Percentiles rank a stretch among this genome's conserved stretches.
phyloP scores from a whole-genome alignment of 2,888 invertebrate species.

The Cephus pygmeus region DNA sequence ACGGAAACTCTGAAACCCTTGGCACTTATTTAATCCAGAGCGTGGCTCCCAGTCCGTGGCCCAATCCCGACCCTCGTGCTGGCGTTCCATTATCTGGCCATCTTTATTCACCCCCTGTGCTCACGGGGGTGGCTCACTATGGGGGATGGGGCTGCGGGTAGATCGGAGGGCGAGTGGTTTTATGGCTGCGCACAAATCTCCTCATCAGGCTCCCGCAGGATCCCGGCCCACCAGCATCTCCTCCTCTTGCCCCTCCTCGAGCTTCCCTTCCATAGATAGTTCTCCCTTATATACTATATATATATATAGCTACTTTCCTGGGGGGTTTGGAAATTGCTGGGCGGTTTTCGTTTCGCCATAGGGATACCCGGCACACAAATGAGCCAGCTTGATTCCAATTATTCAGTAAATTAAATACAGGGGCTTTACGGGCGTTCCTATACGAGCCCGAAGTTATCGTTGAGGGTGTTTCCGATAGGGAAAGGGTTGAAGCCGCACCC shows the following conservation, averaged over 20 bases:
- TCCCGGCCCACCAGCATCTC: conserved; percentile 31
- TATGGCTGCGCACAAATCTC: conserved; percentile 64
- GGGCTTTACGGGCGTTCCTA: conserved; percentile 50
- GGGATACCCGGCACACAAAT: conserved; percentile 53
- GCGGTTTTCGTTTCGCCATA: conserved; percentile 21
- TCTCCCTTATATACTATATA: not conserved
- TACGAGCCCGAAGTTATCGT: conserved; percentile 46
- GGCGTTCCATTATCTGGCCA: conserved; percentile 56
- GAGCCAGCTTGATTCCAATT: conserved; percentile 66
- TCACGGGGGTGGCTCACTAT: conserved; percentile 28
- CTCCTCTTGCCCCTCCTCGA: conserved; percentile 14
- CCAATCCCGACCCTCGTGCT: conserved; percentile 18
- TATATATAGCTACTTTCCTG: conserved; percentile 6
- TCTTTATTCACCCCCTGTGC: conserved; percentile 58
- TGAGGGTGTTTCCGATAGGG: conserved; percentile 27
- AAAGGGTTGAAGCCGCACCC: conserved; percentile 50
- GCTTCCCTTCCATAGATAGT: not conserved
- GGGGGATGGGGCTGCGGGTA: conserved; percentile 1
- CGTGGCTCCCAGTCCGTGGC: not conserved
- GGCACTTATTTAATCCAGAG: conserved; percentile 39
- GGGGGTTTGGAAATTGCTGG: conserved; percentile 24
- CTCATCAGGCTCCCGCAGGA: conserved; percentile 61
- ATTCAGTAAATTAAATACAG: conserved; percentile 66
- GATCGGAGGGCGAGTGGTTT: conserved; percentile 43
- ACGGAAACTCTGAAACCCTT: conserved; percentile 28